phyloP scores from a whole-genome alignment of 2,797 vertebrate species.

The Coreius guichenoti region DNA sequence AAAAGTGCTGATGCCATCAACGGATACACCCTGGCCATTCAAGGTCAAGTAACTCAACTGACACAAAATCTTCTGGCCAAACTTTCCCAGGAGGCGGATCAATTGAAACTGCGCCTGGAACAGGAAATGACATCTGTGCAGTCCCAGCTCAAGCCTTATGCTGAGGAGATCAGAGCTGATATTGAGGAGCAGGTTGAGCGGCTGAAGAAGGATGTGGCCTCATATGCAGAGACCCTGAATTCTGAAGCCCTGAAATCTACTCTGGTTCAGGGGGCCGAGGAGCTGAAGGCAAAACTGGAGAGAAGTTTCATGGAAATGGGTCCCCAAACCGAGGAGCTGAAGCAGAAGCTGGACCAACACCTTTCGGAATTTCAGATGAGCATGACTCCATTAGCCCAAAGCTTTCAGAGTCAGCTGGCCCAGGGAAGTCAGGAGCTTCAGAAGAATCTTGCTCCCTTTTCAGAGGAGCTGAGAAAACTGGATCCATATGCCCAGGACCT shows the following conservation, averaged over 20 bases:
- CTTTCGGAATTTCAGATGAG: conserved; percentile 72
- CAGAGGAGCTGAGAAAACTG: conserved; percentile 72
- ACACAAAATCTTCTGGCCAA: conserved; percentile 66
- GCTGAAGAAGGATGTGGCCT: conserved; percentile 62
- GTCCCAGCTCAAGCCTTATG: conserved; percentile 61
- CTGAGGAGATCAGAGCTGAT: conserved; percentile 58
- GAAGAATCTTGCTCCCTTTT: conserved; percentile 68
- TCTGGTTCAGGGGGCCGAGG: conserved; percentile 70
- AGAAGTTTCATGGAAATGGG: conserved; percentile 65
- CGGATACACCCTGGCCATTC: conserved; percentile 57
- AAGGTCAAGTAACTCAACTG: conserved; percentile 63
- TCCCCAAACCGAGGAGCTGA: conserved; percentile 73
- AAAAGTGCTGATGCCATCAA: conserved; percentile 66
- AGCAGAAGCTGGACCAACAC: conserved; percentile 72
- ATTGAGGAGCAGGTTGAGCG: conserved; percentile 69
- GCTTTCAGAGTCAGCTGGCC: conserved; percentile 66
- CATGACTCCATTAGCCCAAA: conserved; percentile 66
- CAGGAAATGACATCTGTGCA: conserved; percentile 62
- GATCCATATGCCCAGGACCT: conserved; percentile 65
- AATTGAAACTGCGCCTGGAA: conserved; percentile 68
- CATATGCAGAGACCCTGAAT: conserved; percentile 66
- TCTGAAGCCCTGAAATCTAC: conserved; percentile 66
- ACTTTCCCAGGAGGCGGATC: conserved; percentile 70
- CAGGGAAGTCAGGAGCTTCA: conserved; percentile 71
- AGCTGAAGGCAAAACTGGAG: conserved; percentile 71